A percentile compares a stretch with the other conserved stretches of the same genome.
Conservation (phyloP, 2,113 vertebrate species). For the Scatophagus argus region DNA sequence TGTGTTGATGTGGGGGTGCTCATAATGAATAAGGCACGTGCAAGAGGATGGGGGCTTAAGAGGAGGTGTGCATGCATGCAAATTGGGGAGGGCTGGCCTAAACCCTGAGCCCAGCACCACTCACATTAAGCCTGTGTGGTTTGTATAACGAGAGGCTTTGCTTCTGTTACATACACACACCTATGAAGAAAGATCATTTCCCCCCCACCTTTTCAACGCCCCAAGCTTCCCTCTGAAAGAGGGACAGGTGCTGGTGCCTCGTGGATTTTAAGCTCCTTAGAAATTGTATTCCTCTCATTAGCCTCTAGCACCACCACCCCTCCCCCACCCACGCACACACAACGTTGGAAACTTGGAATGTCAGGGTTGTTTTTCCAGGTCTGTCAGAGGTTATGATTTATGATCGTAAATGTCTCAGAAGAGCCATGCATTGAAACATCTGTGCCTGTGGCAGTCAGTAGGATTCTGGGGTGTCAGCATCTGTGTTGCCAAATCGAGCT, state of each 20-base stretch:
- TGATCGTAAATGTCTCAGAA: constrained; percentile 34
- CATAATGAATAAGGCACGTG: constrained; percentile 55
- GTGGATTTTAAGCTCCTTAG: constrained; percentile 43
- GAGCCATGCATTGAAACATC: constrained; percentile 61
- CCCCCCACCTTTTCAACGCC: constrained; percentile 3
- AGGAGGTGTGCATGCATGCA: constrained; percentile 55
- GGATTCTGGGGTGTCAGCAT: constrained; percentile 46
- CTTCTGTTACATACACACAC: constrained; percentile 26
- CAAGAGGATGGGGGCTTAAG: constrained; percentile 40
- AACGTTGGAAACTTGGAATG: constrained; percentile 33
- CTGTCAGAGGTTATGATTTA: constrained; percentile 67
- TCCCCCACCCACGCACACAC: constrained; percentile 23
- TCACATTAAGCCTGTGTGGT: constrained; percentile 22
- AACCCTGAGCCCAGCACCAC: constrained; percentile 21
- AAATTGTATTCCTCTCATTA: constrained; percentile 45
- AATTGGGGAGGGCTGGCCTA: constrained; percentile 29
- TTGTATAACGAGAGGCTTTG: constrained; percentile 2
- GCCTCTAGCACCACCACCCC: background rate
- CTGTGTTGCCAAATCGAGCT: constrained; percentile 39
- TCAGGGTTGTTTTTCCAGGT: constrained; percentile 35
- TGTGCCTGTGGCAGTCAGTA: constrained; percentile 29
- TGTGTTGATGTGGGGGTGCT: constrained; percentile 24
- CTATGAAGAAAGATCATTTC: constrained; percentile 47
- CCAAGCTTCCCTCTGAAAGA: constrained; percentile 42
- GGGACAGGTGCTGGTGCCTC: constrained; percentile 69